Evolutionary conservation across 1,140 invertebrate genomes (phyloP), one percentile per base, ranked within the genome.

Genomic region (Aphelenchoides avenae): DNA sequence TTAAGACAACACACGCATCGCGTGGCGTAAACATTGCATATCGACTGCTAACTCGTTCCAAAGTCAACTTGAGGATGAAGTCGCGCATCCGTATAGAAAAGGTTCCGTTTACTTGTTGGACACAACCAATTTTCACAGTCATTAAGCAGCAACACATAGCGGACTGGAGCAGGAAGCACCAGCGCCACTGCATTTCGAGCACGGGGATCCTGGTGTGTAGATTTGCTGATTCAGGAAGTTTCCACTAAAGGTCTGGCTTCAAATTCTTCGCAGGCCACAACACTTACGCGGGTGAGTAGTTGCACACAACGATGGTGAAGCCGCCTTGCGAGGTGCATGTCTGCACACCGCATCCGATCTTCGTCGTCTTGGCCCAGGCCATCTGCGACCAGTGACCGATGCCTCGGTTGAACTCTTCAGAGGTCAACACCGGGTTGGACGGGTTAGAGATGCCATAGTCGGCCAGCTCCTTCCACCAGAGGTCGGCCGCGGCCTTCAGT

Each of bases 361-460:
- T 6, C 13, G 27, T 13, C 11, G 50, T 52, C 0, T 43, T 13
- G 26, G 26, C 27, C 48, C 48, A 54, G 3, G 50, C 50, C 13
- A 53, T 11, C 33, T 52, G 50, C 24, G 34, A 15, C 50, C 50
- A 52, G 29, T 52, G 50, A 4, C 50, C 50, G 18, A 52, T 52
- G 18, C 41, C 46, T 26, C 22, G 22, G 18, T 6, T 54, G 48
- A 52, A 52, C 7, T 11, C 15, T 20, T 5, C n/a, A 11, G 27
- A 30, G 50, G 5, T 18, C 46, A 11, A 22, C n/a, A 54, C 33
- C 3, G 52, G 50, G 46, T 47, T 20, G 26, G 5, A 36, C 11
- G 30, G 41, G n/a, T n/a, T n/a, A n/a, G n/a, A n/a, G 18, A 49
- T 27, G 18, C 22, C 50, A 27, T 2, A 1, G 5, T 15, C 5